These are phyloP conservation scores for Glossophaga mutica DNA, from an alignment of 2,797 vertebrate species.

Conservation along the genomic window DNA sequence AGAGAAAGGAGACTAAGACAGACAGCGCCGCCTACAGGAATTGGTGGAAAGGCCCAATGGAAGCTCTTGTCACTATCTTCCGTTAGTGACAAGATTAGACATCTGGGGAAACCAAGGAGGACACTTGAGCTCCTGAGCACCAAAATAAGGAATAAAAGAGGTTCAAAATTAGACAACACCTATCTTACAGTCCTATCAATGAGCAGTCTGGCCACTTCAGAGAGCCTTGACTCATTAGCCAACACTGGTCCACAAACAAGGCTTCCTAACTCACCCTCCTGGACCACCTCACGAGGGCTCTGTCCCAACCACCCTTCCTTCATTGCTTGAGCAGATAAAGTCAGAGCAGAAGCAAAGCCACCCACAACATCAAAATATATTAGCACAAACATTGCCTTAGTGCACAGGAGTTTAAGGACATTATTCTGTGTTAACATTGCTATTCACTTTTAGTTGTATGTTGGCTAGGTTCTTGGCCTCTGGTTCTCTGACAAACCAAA, in stretches of 20 bases:
- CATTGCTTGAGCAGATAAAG: neutral
- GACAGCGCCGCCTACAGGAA: neutral
- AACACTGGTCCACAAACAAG: neutral
- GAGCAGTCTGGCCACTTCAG: neutral
- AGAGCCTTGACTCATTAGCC: neutral
- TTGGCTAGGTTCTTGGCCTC: neutral
- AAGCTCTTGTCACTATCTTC: no score
- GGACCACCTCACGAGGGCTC: neutral
- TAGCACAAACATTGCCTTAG: rapidly evolving
- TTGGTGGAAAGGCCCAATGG: neutral
- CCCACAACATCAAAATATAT: rapidly evolving
- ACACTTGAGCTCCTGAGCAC: neutral
- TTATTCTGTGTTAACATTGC: neutral
- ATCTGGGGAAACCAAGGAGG: no score
- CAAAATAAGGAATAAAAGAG: neutral
- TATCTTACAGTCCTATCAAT: neutral
- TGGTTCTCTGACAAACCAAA: conserved; percentile 35
- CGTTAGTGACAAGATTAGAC: no score
- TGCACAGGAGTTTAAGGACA: neutral
- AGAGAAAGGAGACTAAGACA: neutral
- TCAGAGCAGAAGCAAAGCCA: neutral
- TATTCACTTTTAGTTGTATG: neutral
- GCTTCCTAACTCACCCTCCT: rapidly evolving
- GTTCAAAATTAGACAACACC: neutral
- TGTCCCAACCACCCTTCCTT: neutral